Conservation (phyloP, 2,888 invertebrate species). For the Frankliniella fusca region DNA sequence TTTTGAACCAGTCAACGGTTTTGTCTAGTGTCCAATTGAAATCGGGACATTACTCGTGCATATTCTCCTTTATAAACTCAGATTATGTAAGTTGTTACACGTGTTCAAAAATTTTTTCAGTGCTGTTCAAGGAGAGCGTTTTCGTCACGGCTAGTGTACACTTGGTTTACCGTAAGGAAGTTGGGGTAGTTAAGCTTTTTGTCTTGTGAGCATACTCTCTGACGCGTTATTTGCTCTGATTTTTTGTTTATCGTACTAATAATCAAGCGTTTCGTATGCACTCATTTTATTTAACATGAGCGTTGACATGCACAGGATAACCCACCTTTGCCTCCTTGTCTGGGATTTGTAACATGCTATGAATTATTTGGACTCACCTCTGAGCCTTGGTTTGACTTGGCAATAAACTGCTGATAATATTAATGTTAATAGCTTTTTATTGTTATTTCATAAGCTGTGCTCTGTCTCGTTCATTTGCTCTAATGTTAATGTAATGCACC, state of each 20-base stretch:
- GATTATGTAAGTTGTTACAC: neutral
- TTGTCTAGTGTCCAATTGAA: neutral
- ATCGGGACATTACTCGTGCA: neutral
- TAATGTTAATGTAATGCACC: neutral
- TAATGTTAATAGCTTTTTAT: too few species aligned
- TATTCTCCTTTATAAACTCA: neutral
- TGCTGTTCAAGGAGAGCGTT: neutral
- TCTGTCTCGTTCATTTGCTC: neutral
- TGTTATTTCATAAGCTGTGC: neutral
- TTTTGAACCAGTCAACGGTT: conserved; percentile 13
- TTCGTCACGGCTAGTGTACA: neutral
- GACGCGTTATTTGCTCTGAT: too few species aligned
- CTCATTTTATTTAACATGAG: too few species aligned
- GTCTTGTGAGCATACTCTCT: neutral
- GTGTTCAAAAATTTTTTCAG: neutral
- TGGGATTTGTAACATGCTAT: too few species aligned
- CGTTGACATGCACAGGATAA: too few species aligned
- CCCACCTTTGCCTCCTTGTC: too few species aligned
- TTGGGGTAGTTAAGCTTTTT: neutral
- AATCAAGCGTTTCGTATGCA: too few species aligned
- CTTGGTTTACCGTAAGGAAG: neutral
- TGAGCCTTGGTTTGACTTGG: too few species aligned
- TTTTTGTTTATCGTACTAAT: too few species aligned
- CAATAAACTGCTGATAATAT: too few species aligned
- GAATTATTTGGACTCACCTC: too few species aligned